Conservation (phyloP, 2,888 invertebrate genomes). For the Drosophila mercatorum region DNA sequence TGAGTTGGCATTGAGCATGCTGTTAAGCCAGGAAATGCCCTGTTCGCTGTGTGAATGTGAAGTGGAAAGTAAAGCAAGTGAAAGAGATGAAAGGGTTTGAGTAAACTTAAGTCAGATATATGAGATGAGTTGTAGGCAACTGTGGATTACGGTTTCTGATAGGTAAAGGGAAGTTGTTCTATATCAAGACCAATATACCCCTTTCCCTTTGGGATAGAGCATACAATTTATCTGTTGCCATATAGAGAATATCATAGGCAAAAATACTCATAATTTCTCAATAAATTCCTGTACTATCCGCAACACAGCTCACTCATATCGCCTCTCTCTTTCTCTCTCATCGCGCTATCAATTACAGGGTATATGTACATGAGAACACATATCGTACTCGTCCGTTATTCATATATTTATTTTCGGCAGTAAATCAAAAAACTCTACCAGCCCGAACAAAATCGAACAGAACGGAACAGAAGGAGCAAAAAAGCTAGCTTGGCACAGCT, state of each 20-base stretch:
- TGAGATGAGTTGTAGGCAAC: background rate
- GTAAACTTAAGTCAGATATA: background rate
- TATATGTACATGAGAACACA: constrained; percentile 14
- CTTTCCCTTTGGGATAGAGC: no score
- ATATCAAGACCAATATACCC: no score
- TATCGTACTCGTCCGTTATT: constrained; percentile 22
- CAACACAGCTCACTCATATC: background rate
- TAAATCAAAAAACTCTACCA: constrained; percentile 47
- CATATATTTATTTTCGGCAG: constrained; percentile 45
- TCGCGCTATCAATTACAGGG: constrained; percentile 16
- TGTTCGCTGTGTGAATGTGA: background rate
- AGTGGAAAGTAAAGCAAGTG: background rate
- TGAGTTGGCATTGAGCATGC: background rate
- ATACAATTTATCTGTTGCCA: no score
- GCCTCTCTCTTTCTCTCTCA: background rate
- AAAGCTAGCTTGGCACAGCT: constrained; percentile 21
- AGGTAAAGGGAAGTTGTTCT: no score
- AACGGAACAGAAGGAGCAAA: background rate
- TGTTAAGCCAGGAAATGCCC: constrained; percentile 12
- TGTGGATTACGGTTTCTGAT: no score
- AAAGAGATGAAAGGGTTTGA: background rate
- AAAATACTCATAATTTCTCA: background rate
- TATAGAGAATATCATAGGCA: no score
- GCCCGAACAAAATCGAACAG: background rate
- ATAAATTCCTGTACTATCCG: background rate